A percentile compares a stretch with the other conserved stretches of the same genome.
Conservation (phyloP, 2,797 vertebrate genomes). For the Sebastes cheni region DNA sequence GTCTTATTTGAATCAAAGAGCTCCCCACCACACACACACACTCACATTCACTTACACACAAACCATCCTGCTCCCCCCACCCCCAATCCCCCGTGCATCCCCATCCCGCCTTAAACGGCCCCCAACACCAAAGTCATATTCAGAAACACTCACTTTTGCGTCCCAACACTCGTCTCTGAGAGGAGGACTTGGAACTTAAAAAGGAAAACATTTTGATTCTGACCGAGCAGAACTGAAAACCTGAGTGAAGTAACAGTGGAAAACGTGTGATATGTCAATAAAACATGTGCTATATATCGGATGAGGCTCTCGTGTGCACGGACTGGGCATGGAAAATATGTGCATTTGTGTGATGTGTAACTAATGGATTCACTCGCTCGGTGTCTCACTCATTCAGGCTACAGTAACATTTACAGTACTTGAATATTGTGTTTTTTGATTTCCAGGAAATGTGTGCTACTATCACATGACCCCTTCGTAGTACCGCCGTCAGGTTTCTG, state of each 20-base stretch:
- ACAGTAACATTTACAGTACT: constrained; percentile 79
- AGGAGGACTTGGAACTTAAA: constrained; percentile 43
- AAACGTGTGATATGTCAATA: constrained; percentile 66
- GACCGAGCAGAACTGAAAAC: constrained; percentile 77
- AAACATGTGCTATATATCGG: constrained; percentile 61
- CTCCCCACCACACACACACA: constrained; percentile 5
- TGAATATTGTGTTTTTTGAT: constrained; percentile 53
- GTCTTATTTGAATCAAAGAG: constrained; percentile 43
- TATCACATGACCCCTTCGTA: constrained; percentile 51
- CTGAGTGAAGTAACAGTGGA: constrained; percentile 80
- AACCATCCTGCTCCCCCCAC: background rate
- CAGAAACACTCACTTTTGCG: constrained; percentile 18
- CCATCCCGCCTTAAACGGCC: constrained; percentile 8
- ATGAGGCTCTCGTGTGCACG: constrained; percentile 56
- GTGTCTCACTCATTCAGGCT: constrained; percentile 63
- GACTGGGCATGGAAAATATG: constrained; percentile 46
- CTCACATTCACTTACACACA: background rate
- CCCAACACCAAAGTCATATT: background rate
- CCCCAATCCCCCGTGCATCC: background rate
- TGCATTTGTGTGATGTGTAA: constrained; percentile 45
- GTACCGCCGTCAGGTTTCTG: constrained; percentile 57
- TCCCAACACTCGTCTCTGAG: constrained; percentile 32
- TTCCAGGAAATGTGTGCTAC: constrained; percentile 69
- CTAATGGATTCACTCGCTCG: constrained; percentile 42
- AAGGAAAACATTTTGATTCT: constrained; percentile 52